Evolutionary conservation across 2,113 vertebrate species (phyloP).

Genomic region (Cephalopterus ornatus): DNA sequence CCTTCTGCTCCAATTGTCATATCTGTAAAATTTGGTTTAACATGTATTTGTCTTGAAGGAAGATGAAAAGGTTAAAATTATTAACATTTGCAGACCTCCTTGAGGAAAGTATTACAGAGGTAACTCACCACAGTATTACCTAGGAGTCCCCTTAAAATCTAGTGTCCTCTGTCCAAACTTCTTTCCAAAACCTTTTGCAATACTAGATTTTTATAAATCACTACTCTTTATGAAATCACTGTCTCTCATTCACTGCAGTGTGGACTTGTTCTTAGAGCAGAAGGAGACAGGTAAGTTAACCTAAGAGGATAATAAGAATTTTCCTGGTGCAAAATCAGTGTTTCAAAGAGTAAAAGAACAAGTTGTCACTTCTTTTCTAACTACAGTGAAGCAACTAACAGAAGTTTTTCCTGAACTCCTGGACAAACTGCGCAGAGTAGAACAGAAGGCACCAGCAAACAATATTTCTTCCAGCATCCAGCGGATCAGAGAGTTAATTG

Average conservation of each 20-base stretch:
- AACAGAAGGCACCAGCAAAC: conserved; percentile 89
- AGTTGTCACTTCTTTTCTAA: conserved; percentile 13
- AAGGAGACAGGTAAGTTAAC: background rate
- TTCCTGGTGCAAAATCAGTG: background rate
- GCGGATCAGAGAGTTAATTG: conserved; percentile 91
- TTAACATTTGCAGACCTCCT: background rate
- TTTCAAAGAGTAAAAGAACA: background rate
- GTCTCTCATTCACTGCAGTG: background rate
- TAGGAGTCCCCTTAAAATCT: background rate
- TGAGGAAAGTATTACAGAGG: background rate
- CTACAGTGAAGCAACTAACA: conserved; percentile 83
- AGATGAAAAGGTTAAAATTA: background rate
- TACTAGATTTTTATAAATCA: background rate
- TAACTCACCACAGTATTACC: background rate
- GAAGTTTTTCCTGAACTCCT: conserved; percentile 87
- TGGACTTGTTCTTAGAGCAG: background rate
- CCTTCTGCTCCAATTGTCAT: background rate
- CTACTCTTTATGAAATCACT: background rate
- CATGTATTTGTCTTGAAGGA: background rate
- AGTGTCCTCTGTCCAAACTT: background rate
- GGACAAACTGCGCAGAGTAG: conserved; percentile 86
- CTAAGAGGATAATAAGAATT: background rate
- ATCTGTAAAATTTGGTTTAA: background rate
- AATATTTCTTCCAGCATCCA: conserved; percentile 92
- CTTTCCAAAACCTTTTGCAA: background rate